Evolutionary conservation across 2,888 invertebrate species (phyloP).

Genomic region (Drosophila rellima): DNA sequence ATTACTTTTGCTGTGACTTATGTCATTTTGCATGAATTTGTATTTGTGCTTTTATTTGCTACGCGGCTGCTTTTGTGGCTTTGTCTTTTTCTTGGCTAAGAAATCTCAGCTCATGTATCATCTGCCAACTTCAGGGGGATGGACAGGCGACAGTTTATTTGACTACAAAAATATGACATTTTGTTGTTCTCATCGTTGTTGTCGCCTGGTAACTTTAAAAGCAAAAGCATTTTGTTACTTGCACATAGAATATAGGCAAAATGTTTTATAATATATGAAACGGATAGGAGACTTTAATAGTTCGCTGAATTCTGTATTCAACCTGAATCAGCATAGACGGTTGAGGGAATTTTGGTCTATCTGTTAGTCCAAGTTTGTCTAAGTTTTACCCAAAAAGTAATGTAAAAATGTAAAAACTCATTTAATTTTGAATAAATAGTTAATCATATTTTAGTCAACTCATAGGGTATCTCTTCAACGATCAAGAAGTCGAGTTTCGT

Average conservation of each 20-base stretch:
- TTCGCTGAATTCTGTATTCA: not conserved
- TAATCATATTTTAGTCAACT: not conserved
- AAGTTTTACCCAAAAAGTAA: too few relatives aligned
- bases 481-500: not conserved
- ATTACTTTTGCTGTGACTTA: slow-evolving; percentile 80
- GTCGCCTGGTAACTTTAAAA: slow-evolving; percentile 32
- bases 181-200: slow-evolving; percentile 12
- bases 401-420: too few relatives aligned
- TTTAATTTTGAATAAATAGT: not conserved
- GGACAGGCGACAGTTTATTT: slow-evolving; percentile 53
- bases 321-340: not conserved
- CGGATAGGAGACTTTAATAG: not conserved
- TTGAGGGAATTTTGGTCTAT: too few relatives aligned
- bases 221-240: slow-evolving; percentile 26
- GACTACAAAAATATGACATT: slow-evolving; percentile 55
- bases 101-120: slow-evolving; percentile 69
- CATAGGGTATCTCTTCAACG: not conserved
- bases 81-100: slow-evolving; percentile 48
- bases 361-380: too few relatives aligned
- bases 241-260: not conserved
- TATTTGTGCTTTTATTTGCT: slow-evolving; percentile 67
- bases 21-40: slow-evolving; percentile 76
- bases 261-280: too few relatives aligned
- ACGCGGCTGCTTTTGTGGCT: slow-evolving; percentile 48
- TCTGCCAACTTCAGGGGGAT: slow-evolving; percentile 53